phyloP scores from a whole-genome alignment of 2,888 invertebrate species.

The Psococerastis gibbosa region DNA sequence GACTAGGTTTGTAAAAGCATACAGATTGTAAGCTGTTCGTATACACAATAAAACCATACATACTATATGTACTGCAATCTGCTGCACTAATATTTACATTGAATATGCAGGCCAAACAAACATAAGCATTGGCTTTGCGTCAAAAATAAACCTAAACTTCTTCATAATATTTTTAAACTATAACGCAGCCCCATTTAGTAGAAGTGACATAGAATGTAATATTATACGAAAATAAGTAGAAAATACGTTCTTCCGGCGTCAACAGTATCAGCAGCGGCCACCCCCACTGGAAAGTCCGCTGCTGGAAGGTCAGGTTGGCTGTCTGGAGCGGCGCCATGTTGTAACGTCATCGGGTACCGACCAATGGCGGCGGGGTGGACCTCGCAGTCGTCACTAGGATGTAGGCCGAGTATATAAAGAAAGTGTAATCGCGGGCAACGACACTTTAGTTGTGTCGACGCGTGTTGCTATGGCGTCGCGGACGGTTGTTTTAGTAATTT shows the following conservation, averaged over 20 bases:
- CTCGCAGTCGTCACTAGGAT: slow-evolving; percentile 13
- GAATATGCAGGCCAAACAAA: too few species aligned
- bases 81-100: too few species aligned
- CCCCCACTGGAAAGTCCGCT: neutral
- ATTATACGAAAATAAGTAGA: neutral
- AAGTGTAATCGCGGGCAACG: slow-evolving; percentile 12
- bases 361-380: slow-evolving; percentile 15
- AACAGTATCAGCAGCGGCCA: too few species aligned
- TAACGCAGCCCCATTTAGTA: too few species aligned
- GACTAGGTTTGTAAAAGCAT: too few species aligned
- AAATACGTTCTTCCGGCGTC: neutral
- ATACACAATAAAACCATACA: too few species aligned
- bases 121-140: too few species aligned
- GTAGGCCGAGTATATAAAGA: slow-evolving; percentile 15
- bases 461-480: slow-evolving; percentile 16
- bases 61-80: too few species aligned
- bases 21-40: too few species aligned
- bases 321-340: slow-evolving; percentile 14
- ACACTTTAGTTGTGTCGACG: slow-evolving; percentile 14
- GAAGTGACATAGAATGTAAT: too few species aligned
- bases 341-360: slow-evolving; percentile 13
- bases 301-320: slow-evolving; percentile 11
- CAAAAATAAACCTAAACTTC: too few species aligned
- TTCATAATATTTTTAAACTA: too few species aligned
- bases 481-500: slow-evolving; percentile 12